Evolutionary conservation across 2,888 invertebrate genomes (phyloP), one percentile per base, ranked within the genome.

Genomic region (Alsophila aescularia): DNA sequence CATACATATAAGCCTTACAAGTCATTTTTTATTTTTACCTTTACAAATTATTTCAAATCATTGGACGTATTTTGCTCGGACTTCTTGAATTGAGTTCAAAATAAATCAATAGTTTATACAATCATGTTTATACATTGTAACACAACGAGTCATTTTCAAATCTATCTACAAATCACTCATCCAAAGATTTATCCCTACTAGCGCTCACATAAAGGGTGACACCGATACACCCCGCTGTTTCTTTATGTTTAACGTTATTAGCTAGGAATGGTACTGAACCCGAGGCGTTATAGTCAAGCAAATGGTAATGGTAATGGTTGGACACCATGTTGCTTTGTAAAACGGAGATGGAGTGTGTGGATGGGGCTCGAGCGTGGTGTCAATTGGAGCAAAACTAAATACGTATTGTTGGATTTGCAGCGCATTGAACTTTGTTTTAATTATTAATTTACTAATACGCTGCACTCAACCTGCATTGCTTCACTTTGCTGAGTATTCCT

Each of bases 161-260:
- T 18, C 49, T 18, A 59, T 56, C 48, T 53, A 58, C 43, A 48
- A 64, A 59, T 62, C 58, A 62, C 51, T 16, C 16, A 62, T 41
- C 44, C 44, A 42, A 64, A 72, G 68, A 75, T 75, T 73, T 72
- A 79, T 81, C 65, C 69, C 67, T 77, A 79, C 79, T 77, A 73
- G 70, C 64, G 70, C 64, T 75, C 66, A 66, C 71, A 82, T 81
- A 84, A 86, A 80, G 88, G 88, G 87, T 87, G 88, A 87, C 85
- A 88, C 69, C 80, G 81, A 85, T 86, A 83, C 84, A 73, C 84
- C 88, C 89, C 69, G 86, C 86, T 85, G 90, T 81, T 86, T 83
- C 87, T 90, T 89, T 88, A 86, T 87, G 80, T 84, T 81, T 81
- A 79, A 81, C 82, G 80, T 85, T 88, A 90, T 90, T 87, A 77